phyloP scores from a whole-genome alignment of 2,113 vertebrate species.

The Gobiocypris rarus region DNA sequence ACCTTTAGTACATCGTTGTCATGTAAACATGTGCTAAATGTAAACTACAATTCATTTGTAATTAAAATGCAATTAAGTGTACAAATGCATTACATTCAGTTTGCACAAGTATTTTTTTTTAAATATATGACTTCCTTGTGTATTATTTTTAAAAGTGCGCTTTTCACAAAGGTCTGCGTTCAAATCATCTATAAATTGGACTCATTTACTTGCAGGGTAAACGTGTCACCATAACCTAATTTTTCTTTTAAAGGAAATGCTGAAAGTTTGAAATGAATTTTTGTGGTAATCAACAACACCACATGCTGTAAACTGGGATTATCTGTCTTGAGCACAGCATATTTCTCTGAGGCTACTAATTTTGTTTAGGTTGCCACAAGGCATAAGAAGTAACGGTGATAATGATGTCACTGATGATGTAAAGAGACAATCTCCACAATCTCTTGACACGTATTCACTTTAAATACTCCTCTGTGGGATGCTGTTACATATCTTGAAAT shows the following conservation, averaged over 20 bases:
- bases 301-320: too few relatives aligned
- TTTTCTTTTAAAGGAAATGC: too few relatives aligned
- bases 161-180: too few relatives aligned
- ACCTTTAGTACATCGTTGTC: too few relatives aligned
- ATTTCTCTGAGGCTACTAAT: neutral
- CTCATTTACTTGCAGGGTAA: too few relatives aligned
- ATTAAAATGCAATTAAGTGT: neutral
- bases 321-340: neutral
- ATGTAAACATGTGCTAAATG: too few relatives aligned
- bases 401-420: slow-evolving; percentile 32
- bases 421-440: neutral
- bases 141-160: neutral
- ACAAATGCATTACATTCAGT: neutral
- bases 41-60: neutral
- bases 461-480: slow-evolving; percentile 50
- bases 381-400: neutral
- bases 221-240: too few relatives aligned
- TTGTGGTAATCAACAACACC: too few relatives aligned
- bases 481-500: slow-evolving; percentile 48
- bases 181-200: too few relatives aligned
- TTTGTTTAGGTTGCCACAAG: neutral
- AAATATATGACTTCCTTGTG: neutral
- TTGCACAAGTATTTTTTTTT: too few relatives aligned
- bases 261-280: too few relatives aligned
- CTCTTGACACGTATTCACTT: slow-evolving; percentile 6